phyloP scores from a whole-genome alignment of 2,113 vertebrate genomes.

The Meles meles region DNA sequence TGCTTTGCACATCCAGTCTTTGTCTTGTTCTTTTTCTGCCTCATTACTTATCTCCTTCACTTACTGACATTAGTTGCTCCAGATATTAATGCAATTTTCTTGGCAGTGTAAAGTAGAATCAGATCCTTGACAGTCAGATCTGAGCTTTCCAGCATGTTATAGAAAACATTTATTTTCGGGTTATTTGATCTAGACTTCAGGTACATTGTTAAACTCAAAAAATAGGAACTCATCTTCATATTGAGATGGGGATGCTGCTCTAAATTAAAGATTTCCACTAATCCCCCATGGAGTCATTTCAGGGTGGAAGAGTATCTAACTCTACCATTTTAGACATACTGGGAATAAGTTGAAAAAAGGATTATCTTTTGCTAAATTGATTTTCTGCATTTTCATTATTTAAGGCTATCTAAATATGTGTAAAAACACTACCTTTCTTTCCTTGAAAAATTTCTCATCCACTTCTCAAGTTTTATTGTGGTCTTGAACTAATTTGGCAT shows the following conservation, averaged over 20 bases:
- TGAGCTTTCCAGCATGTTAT: constrained; percentile 14
- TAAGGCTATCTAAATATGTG: constrained; percentile 29
- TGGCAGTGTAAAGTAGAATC: constrained; percentile 12
- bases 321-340: neutral
- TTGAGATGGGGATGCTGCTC: neutral
- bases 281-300: neutral
- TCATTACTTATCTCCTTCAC: constrained; percentile 58
- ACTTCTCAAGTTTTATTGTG: constrained; percentile 4
- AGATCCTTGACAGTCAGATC: constrained; percentile 28
- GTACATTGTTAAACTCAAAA: constrained; percentile 33
- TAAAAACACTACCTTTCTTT: neutral
- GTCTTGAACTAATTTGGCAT: neutral
- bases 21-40: constrained; percentile 50
- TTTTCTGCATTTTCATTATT: constrained; percentile 39
- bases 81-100: constrained; percentile 52
- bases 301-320: neutral
- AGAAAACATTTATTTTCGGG: constrained; percentile 46
- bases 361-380: constrained; percentile 45
- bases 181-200: constrained; percentile 52
- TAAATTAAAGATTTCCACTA: constrained; percentile 10
- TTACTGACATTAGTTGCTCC: constrained; percentile 47
- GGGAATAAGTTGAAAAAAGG: neutral
- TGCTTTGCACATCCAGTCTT: constrained; percentile 43
- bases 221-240: neutral
- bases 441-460: neutral